Conservation (phyloP, 1,140 invertebrate species). For the silkworm (Bombyx mori) region ASM3026992v2 NC_085116.1:3762001-3762500, state of each 20-base stretch:
- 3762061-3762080: too few species aligned
- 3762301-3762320: constrained; percentile 10
- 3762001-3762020: too few species aligned
- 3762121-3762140: constrained; percentile 38
- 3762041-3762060: too few species aligned
- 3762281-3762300: constrained; percentile 20
- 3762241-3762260: constrained; percentile 60
- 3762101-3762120: constrained; percentile 12
- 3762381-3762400: constrained; percentile 11
- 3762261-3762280: constrained; percentile 38
- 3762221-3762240: constrained; percentile 45
- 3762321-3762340: too few species aligned
- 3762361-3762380: constrained; percentile 10
- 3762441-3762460: constrained; percentile 19
- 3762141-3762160: constrained; percentile 64
- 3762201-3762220: constrained; percentile 36
- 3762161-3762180: constrained; percentile 33
- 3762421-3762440: constrained; percentile 14
- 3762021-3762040: too few species aligned
- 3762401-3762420: constrained; percentile 6
- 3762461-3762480: constrained; percentile 52
- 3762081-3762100: too few species aligned
- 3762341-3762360: too few species aligned
- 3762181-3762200: constrained; percentile 61
- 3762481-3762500: constrained; percentile 15